Evolutionary conservation across 2,888 invertebrate genomes (phyloP), one percentile per base, ranked within the genome.

Genomic region (Pseudoips prasinana): DNA sequence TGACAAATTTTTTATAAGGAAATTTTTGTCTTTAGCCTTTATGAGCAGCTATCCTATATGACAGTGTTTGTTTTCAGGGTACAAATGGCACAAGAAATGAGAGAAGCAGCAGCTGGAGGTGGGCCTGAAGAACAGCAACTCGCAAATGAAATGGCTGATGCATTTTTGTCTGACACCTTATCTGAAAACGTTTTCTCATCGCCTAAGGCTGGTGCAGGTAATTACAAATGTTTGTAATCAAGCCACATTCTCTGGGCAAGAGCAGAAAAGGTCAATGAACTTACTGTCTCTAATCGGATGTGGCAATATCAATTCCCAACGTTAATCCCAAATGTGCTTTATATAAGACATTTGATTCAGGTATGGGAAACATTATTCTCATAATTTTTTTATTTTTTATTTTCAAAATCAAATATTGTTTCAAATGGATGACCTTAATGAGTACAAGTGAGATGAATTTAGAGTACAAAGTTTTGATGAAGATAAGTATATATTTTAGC

Each of bases 81-180:
- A 33, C 98, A 99, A 89, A 98, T 99, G 96, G 98, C 98, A 0
- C 97, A 98, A 72, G 98, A 99, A 86, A 98, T 99, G 96, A 93
- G 97, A 40, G 98, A 98, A 78, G 97, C 98, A 0, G 98, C 98
- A 1, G 83, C 89, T 0, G 87, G 88, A 0, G 86, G 87, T 1
- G 98, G 96, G 0, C 96, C 96, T 25, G 98, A 98, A 51, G 99
- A 99, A 70, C 95, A 96, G 47, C 97, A 98, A 58, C 88, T 99
- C 31, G 99, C 99, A 0, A 94, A 95, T 54, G 98, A 99, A 90
- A 97, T 99, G 94, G 99, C 99, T 0, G 97, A 98, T 60, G 97
- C 98, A 4, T 98, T 99, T 63, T 90, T 99, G 1, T 96, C 96
- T 34, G 98, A 99, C 76, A 94, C 98, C 45, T 86, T 98, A 1